A percentile compares a stretch with the other conserved stretches of the same genome.
Evolutionary conservation across 2,113 vertebrate genomes (phyloP).

Genomic region (Melospiza georgiana): DNA sequence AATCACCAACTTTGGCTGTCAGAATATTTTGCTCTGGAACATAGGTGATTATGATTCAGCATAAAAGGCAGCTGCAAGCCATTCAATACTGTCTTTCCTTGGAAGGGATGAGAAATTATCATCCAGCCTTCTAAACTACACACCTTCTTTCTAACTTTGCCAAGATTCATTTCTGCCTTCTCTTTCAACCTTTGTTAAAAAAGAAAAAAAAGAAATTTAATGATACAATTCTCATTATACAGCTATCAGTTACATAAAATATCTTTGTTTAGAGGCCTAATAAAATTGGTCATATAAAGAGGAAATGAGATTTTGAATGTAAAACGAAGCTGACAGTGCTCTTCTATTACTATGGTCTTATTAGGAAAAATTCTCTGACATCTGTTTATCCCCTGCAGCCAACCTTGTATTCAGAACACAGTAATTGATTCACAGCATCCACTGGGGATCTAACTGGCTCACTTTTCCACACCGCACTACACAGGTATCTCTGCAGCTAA

Average conservation of each 20-base stretch:
- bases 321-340: slow-evolving; percentile 86
- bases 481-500: slow-evolving; percentile 86
- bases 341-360: slow-evolving; percentile 88
- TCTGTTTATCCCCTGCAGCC: slow-evolving; percentile 90
- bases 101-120: slow-evolving; percentile 4
- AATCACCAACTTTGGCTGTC: neutral
- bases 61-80: slow-evolving; percentile 42
- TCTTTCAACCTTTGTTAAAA: slow-evolving; percentile 61
- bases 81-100: neutral
- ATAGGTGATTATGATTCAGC: slow-evolving; percentile 42
- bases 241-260: slow-evolving; percentile 75
- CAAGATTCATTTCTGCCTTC: neutral
- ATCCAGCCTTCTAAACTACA: slow-evolving; percentile 20
- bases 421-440: slow-evolving; percentile 94
- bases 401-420: slow-evolving; percentile 90
- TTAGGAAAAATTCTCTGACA: slow-evolving; percentile 90
- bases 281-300: slow-evolving; percentile 84
- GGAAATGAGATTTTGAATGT: slow-evolving; percentile 84
- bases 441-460: slow-evolving; percentile 85
- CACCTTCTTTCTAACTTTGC: slow-evolving; percentile 10
- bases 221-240: slow-evolving; percentile 59
- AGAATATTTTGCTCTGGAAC: slow-evolving; percentile 26
- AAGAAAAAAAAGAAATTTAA: slow-evolving; percentile 56
- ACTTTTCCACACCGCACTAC: slow-evolving; percentile 82
- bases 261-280: slow-evolving; percentile 83